Evolutionary conservation across 1,140 invertebrate species (phyloP).

Genomic region (Diachasmimorpha longicaudata): DNA sequence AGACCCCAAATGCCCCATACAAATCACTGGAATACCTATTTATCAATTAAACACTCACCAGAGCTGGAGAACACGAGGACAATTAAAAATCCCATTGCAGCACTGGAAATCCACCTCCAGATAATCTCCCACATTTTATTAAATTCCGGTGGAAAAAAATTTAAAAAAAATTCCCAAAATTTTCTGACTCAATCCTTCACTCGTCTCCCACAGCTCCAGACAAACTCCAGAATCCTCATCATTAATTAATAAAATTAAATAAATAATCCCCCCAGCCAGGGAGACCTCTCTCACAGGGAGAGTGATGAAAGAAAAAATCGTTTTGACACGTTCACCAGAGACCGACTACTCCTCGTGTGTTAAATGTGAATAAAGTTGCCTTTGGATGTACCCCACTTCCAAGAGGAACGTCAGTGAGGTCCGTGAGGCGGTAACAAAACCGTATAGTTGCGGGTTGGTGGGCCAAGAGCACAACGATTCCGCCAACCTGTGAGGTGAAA

Average conservation of each 20-base stretch:
- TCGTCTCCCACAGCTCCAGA: neutral
- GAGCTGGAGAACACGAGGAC: neutral
- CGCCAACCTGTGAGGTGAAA: slow-evolving; percentile 47
- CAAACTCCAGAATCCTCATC: neutral
- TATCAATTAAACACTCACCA: neutral
- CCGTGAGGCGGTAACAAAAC: neutral
- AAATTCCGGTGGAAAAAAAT: neutral
- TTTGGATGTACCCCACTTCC: neutral
- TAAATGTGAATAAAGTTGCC: neutral
- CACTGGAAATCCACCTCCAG: neutral
- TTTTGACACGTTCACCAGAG: neutral
- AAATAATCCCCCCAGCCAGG: neutral
- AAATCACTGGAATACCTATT: too few relatives aligned
- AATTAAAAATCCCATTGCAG: neutral
- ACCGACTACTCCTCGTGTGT: neutral
- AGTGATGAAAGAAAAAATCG: neutral
- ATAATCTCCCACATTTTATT: neutral
- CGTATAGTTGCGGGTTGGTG: neutral
- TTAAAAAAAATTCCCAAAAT: neutral
- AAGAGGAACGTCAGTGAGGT: neutral
- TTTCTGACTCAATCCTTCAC: neutral
- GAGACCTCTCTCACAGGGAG: neutral
- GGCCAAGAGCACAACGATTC: slow-evolving; percentile 23
- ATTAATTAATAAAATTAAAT: neutral
- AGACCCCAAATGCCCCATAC: too few relatives aligned